phyloP scores from a whole-genome alignment of 2,113 vertebrate genomes.

The Melanotaenia duboulayi region DNA sequence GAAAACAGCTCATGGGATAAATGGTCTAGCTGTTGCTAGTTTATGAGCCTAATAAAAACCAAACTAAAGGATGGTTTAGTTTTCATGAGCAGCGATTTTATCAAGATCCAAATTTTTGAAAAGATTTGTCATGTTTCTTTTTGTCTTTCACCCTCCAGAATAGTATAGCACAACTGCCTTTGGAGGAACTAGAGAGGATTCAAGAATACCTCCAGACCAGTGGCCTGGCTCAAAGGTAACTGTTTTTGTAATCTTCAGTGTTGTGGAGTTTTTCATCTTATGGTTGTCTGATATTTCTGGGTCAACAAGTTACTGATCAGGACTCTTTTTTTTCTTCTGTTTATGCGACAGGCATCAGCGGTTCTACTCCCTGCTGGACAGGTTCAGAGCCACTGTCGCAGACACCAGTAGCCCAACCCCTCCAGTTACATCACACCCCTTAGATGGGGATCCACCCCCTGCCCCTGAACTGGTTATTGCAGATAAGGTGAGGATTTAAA shows the following conservation, averaged over 20 bases:
- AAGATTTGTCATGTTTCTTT: background rate
- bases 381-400: constrained; percentile 90
- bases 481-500: constrained; percentile 85
- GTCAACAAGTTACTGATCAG: background rate
- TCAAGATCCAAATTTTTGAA: background rate
- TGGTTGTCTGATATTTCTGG: background rate
- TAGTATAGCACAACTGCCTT: constrained; percentile 91
- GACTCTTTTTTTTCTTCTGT: background rate
- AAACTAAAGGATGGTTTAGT: too few relatives aligned
- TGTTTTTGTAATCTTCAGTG: background rate
- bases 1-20: background rate
- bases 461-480: constrained; percentile 86
- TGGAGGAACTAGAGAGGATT: constrained; percentile 93
- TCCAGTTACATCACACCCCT: constrained; percentile 89
- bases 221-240: constrained; percentile 91
- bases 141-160: constrained; percentile 82
- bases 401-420: constrained; percentile 87
- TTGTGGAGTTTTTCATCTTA: background rate
- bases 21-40: background rate
- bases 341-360: constrained; percentile 89
- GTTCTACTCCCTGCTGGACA: constrained; percentile 97
- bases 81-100: background rate
- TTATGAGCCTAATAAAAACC: too few relatives aligned
- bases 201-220: constrained; percentile 94
- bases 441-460: constrained; percentile 89